Evolutionary conservation across 1,140 invertebrate genomes (phyloP), one percentile per base, ranked within the genome.

Genomic region (Coptotermes formosanus): DNA sequence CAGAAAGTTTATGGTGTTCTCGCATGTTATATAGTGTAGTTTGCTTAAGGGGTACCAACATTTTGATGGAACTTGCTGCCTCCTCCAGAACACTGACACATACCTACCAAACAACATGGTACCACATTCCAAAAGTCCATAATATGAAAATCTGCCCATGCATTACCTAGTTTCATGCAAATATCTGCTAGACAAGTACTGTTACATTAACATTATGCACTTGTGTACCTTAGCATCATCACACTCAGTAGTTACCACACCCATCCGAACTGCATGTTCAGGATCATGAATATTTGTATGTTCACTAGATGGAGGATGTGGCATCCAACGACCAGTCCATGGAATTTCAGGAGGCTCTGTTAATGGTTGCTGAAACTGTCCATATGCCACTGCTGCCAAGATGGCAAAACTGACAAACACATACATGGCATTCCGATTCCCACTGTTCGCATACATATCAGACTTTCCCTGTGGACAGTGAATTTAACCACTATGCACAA

Each of bases 151-250:
- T 6, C 12, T 48, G 45, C 45, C 12, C 45, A 48, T 12, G 6
- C 45, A 48, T 7, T 6, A 12, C 45, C 6, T 48, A 48, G 6
- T 48, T 6, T 48, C 45, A 7, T 48, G 6, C 45, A 48, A 6
- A 48, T 6, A 48, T 48, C 6, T 48, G 6, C 12, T 12, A 48
- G 6, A 48, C 45, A 48, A n/a, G n/a, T n/a, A 48, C 45, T 7
- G 45, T 48, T 48, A 48, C 16, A 55, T 55, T 55, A 14, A 55
- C n/a, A n/a, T n/a, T n/a, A n/a, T n/a, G n/a, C n/a, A n/a, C n/a
- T n/a, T 69, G 64, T n/a, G 19, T 84, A 84, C 83, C n/a, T 52
- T 45, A 52, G 83, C 83, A 84, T 84, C 83, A 55, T 84, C 83
- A 84, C 83, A 84, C 16, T 48, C 43, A 16, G 83, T 30, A 48